Evolutionary conservation across 2,797 vertebrate genomes (phyloP).

Genomic region (Peromyscus attwateri): DNA sequence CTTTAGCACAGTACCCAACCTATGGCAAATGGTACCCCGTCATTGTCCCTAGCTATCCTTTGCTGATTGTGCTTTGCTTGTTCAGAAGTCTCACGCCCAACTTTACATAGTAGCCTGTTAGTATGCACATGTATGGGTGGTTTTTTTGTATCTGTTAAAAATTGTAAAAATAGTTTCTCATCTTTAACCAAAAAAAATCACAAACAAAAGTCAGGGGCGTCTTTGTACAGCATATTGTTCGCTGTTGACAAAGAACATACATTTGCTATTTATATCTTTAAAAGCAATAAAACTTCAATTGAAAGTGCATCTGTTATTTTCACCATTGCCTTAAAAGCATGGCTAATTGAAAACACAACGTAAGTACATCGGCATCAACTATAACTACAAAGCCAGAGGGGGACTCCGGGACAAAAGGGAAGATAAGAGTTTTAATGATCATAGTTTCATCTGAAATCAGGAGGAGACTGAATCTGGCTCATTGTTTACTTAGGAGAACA

Average conservation of each 20-base stretch:
- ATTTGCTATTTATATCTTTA: constrained; percentile 61
- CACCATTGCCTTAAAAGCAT: constrained; percentile 61
- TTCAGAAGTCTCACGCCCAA: not conserved
- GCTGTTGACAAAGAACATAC: constrained; percentile 59
- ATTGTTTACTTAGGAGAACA: not conserved
- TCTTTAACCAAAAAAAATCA: not conserved
- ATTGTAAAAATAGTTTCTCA: not conserved
- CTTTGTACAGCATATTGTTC: not conserved
- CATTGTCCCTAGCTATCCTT: not conserved
- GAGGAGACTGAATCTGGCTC: not conserved
- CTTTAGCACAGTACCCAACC: not conserved
- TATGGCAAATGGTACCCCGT: not conserved
- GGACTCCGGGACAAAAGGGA: constrained; percentile 17
- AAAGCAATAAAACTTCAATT: constrained; percentile 62
- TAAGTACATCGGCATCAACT: not conserved
- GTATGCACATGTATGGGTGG: not conserved
- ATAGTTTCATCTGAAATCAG: constrained; percentile 13
- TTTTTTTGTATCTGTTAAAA: not conserved
- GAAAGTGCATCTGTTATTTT: constrained; percentile 55
- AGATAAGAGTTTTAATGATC: not conserved
- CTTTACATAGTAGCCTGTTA: not conserved
- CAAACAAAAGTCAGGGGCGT: not conserved
- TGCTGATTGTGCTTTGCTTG: constrained; percentile 22
- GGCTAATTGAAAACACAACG: constrained; percentile 44
- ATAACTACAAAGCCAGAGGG: constrained; percentile 37